Evolutionary conservation across 2,113 vertebrate species (phyloP).

Genomic region (Nothocercus nigrocapillus): DNA sequence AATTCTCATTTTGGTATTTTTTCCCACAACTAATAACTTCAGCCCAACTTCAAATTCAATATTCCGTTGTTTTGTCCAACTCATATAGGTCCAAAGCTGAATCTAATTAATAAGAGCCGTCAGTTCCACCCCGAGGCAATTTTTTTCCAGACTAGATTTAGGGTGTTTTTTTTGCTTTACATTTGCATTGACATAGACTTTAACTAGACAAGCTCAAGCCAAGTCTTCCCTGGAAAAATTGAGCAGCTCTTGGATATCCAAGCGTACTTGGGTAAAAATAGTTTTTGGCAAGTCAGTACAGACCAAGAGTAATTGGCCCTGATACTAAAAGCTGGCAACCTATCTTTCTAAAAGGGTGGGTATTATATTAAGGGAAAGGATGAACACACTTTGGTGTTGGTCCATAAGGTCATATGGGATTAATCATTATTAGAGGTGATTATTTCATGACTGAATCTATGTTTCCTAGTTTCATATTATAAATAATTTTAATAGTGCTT

Average conservation of each 20-base stretch:
- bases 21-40: background rate
- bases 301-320: background rate
- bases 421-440: background rate
- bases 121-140: background rate
- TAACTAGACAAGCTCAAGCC: background rate
- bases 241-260: background rate
- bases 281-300: background rate
- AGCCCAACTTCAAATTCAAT: background rate
- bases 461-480: background rate
- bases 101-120: background rate
- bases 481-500: background rate
- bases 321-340: background rate
- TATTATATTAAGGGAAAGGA: background rate
- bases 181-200: background rate
- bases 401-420: background rate
- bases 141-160: background rate
- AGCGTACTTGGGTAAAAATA: background rate
- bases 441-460: background rate
- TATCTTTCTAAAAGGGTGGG: background rate
- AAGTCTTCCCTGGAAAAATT: background rate
- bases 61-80: background rate
- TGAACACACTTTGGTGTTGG: background rate
- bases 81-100: background rate
- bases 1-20: background rate
- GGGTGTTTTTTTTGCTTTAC: background rate